Conservation (phyloP, 1,140 invertebrate genomes). For the Pomacea maculata region DNA sequence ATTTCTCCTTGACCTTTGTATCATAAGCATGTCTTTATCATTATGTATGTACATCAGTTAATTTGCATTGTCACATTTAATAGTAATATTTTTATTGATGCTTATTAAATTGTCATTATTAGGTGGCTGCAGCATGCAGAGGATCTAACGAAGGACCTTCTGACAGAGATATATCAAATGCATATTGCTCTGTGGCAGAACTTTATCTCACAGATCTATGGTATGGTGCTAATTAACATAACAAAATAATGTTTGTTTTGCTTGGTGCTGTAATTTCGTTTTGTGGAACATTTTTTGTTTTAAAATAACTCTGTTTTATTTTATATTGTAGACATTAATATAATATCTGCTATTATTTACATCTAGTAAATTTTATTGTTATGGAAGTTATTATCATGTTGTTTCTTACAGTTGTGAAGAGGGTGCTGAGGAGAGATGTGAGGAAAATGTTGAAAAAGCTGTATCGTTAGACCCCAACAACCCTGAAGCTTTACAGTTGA, state of each 20-base stretch:
- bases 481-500: conserved; percentile 63
- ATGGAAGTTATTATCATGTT: neutral
- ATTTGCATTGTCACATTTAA: too few relatives aligned
- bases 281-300: neutral
- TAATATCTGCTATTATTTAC: neutral
- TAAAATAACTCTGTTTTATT: neutral
- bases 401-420: conserved; percentile 60
- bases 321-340: neutral
- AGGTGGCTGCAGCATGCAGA: conserved; percentile 50
- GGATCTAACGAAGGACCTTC: conserved; percentile 30
- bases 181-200: conserved; percentile 66
- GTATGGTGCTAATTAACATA: conserved; percentile 32
- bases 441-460: conserved; percentile 58
- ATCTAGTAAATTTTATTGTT: neutral
- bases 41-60: too few relatives aligned
- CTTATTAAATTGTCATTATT: neutral
- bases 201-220: conserved; percentile 68
- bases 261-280: neutral
- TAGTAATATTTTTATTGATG: too few relatives aligned
- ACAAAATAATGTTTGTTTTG: neutral
- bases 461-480: conserved; percentile 59
- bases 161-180: conserved; percentile 61
- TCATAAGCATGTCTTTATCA: too few relatives aligned
- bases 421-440: conserved; percentile 62
- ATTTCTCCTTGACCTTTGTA: too few relatives aligned